A percentile compares a stretch with the other conserved stretches of the same genome.
phyloP scores from a whole-genome alignment of 2,113 vertebrate species.

The Calyptomena viridis region DNA sequence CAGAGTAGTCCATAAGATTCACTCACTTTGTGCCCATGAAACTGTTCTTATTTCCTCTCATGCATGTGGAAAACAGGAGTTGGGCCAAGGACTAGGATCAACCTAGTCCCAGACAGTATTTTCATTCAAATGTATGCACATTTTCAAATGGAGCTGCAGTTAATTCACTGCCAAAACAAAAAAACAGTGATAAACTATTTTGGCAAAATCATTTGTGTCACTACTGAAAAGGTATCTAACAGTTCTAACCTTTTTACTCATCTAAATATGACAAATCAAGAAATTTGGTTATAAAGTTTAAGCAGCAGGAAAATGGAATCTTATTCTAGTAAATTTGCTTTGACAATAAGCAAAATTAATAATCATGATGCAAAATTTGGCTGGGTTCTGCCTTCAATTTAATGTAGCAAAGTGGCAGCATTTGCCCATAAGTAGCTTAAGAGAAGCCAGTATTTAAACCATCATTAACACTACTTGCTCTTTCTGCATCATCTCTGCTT shows the following conservation, averaged over 20 bases:
- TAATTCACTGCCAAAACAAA: conserved; percentile 2
- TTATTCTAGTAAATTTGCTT: no score
- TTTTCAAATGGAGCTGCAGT: neutral
- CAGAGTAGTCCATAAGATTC: neutral
- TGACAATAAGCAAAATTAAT: conserved; percentile 11
- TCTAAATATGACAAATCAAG: no score
- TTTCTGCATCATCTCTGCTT: conserved; percentile 15
- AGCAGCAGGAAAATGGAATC: no score
- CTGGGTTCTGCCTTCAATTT: neutral
- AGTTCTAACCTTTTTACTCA: neutral
- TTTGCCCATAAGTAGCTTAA: neutral
- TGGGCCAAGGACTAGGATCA: neutral
- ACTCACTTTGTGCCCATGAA: neutral
- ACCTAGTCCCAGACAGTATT: neutral
- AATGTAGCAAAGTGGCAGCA: neutral
- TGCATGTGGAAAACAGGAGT: neutral
- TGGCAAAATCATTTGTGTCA: neutral
- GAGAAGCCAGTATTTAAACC: neutral
- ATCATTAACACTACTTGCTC: conserved; percentile 7
- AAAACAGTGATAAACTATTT: neutral
- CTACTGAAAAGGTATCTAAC: neutral
- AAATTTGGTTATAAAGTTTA: no score
- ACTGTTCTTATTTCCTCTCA: neutral
- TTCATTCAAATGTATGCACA: neutral
- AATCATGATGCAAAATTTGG: neutral